Evolutionary conservation across 2,797 vertebrate genomes (phyloP), one percentile per base, ranked within the genome.

Genomic region (Natrix natrix): DNA sequence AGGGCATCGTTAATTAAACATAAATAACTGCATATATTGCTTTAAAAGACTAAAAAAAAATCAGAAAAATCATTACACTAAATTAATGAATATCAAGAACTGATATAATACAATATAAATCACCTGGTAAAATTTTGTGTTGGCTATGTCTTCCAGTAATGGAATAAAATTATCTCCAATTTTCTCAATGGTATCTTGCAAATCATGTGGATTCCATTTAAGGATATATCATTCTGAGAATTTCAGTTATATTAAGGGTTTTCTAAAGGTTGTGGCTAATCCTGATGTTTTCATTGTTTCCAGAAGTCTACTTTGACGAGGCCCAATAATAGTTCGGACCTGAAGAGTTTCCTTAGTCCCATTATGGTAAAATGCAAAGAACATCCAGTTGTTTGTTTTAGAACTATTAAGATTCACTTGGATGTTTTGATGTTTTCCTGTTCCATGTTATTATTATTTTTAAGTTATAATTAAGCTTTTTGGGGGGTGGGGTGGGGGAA

Each of bases 231-330:
- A 52, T 55, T 60, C 32, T 89, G 26, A 90, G 48, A 54, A 26
- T 52, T 14, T 57, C 32, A 69, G 11, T 13, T 90, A 17, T 87
- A 2, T 93, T 60, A 54, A 54, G 43, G 0, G 16, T 86, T 6
- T 66, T 87, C 28, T 87, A 56, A 55, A 4, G 16, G 16, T 22
- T 61, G 54, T n/a, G 63, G 5, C 37, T 88, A 88, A 91, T 91
- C 61, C 24, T 89, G 56, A 28, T 88, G 4, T 22, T 93, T 91
- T 43, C 11, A 7, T 95, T 54, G 92, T 92, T 96, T 95, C 94
- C 96, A 97, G 97, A 83, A 97, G 92, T 96, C 97, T 97, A 96
- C 96, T 92, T 98, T 98, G 97, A 98, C 98, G 97, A 98, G 97
- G 91, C 96, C 97, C 97, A 97, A 92, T 60, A 88, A 92, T 63